A percentile compares a stretch with the other conserved stretches of the same genome.
Conservation (phyloP, 2,113 vertebrate species). For the Oxygymnocypris stewartii region DNA sequence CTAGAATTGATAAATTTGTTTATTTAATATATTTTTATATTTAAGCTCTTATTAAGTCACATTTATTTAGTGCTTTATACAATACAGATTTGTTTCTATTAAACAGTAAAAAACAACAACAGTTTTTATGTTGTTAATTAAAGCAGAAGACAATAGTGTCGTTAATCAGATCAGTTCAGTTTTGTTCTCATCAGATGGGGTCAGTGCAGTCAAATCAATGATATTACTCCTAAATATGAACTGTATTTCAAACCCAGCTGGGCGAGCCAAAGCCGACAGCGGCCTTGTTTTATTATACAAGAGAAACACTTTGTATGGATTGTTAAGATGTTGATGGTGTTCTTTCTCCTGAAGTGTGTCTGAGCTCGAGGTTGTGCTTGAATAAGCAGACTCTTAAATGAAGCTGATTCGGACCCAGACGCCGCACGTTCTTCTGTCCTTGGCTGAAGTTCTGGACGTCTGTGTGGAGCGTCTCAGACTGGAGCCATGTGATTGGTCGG, state of each 20-base stretch:
- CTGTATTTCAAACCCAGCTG: not conserved
- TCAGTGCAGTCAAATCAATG: not conserved
- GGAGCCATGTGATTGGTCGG: constrained; percentile 55
- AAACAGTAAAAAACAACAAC: not conserved
- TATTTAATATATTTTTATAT: not conserved
- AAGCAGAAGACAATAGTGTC: not conserved
- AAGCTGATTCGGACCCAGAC: constrained; percentile 29
- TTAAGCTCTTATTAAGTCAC: not conserved
- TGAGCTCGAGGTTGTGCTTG: not conserved
- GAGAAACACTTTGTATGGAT: not conserved
- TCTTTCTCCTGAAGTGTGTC: not conserved
- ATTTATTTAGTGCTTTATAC: not conserved
- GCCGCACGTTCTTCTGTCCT: constrained; percentile 1
- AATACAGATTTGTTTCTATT: not conserved
- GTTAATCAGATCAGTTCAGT: not conserved
- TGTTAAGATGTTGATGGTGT: not conserved
- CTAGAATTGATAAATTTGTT: too few relatives aligned
- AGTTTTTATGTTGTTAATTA: not conserved
- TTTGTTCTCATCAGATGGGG: not conserved
- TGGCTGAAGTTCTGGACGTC: constrained; percentile 8
- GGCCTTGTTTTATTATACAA: constrained; percentile 1
- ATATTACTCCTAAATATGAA: not conserved
- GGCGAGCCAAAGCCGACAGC: not conserved
- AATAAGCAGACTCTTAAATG: not conserved
- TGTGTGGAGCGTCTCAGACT: constrained; percentile 26